These are phyloP conservation scores for Tachina fera DNA, from an alignment of 2,888 invertebrate species.

Conservation along the genomic window DNA sequence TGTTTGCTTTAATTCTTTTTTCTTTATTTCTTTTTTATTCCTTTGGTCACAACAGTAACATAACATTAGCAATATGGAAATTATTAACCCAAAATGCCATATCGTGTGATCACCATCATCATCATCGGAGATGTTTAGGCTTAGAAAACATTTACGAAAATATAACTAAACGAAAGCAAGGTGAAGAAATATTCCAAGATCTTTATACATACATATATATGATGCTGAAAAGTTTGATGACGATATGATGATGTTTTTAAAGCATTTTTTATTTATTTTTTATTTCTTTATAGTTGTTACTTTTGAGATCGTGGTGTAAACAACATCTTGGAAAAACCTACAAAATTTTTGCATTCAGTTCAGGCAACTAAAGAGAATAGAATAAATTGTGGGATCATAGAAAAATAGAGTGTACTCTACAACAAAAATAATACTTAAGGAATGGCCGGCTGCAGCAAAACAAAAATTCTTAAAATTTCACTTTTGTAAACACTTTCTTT, in stretches of 20 bases:
- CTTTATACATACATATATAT: slow-evolving; percentile 8
- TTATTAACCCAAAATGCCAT: slow-evolving; percentile 77
- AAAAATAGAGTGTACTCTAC: slow-evolving; percentile 14
- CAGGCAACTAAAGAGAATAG: slow-evolving; percentile 16
- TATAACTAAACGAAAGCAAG: neutral
- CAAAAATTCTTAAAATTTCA: too few relatives aligned
- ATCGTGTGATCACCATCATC: slow-evolving; percentile 81
- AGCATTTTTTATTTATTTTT: neutral
- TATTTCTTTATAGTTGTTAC: slow-evolving; percentile 19
- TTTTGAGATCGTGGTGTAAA: slow-evolving; percentile 59
- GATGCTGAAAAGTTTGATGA: slow-evolving; percentile 48
- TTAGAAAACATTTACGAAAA: slow-evolving; percentile 36
- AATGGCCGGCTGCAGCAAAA: too few relatives aligned
- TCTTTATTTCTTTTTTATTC: slow-evolving; percentile 26
- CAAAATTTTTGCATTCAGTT: slow-evolving; percentile 73
- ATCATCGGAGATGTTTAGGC: slow-evolving; percentile 74
- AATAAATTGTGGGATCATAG: slow-evolving; percentile 76
- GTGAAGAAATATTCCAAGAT: slow-evolving; percentile 15
- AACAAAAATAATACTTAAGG: neutral
- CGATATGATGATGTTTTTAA: slow-evolving; percentile 46
- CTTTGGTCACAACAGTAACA: slow-evolving; percentile 68
- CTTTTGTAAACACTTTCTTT: too few relatives aligned
- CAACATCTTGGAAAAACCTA: slow-evolving; percentile 41
- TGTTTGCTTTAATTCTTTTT: neutral
- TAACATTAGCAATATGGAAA: slow-evolving; percentile 78